These are phyloP conservation scores for Tylochromis polylepis DNA, from an alignment of 2,113 vertebrate genomes.

Conservation along the genomic window DNA sequence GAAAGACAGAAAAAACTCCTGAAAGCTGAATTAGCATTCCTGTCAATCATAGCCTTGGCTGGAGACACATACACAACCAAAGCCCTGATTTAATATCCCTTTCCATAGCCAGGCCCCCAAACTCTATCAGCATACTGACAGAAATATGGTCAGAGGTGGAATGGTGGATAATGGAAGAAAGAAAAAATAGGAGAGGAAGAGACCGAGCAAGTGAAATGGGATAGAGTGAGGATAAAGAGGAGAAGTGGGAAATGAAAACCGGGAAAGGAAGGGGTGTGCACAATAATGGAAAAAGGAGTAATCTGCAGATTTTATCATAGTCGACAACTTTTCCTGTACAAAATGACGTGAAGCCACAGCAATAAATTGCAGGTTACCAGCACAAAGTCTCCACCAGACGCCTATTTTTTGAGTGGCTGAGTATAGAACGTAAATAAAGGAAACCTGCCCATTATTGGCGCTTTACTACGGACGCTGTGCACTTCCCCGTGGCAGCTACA, in stretches of 20 bases:
- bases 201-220: conserved; percentile 6
- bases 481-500: not conserved
- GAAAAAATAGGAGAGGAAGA: not conserved
- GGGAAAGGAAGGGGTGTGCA: conserved; percentile 40
- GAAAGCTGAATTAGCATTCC: conserved; percentile 71
- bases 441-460: not conserved
- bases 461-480: not conserved
- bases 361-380: conserved; percentile 7
- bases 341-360: conserved; percentile 5
- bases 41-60: conserved; percentile 56
- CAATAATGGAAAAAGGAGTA: conserved; percentile 44
- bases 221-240: conserved; percentile 21
- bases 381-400: not conserved
- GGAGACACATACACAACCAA: conserved; percentile 15
- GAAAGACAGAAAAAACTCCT: conserved; percentile 40
- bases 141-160: conserved; percentile 37
- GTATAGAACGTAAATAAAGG: not conserved
- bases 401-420: not conserved
- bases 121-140: conserved; percentile 57
- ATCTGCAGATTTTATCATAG: conserved; percentile 52
- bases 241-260: conserved; percentile 47
- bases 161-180: not conserved
- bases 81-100: conserved; percentile 60
- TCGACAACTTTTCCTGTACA: conserved; percentile 35
- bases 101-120: conserved; percentile 50